Evolutionary conservation across 2,888 invertebrate species (phyloP).

Genomic region (Crematogaster levior): DNA sequence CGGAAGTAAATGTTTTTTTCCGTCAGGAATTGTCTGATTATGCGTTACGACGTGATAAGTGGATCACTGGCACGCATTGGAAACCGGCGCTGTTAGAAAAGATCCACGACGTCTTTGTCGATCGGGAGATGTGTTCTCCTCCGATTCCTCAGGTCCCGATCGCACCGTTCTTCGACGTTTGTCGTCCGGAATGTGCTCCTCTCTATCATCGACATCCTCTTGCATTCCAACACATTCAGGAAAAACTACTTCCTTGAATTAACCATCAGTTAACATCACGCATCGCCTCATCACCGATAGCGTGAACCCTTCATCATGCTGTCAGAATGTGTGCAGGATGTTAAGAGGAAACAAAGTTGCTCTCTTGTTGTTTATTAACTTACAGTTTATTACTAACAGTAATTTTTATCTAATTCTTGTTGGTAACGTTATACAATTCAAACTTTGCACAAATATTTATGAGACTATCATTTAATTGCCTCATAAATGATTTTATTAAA

Average conservation of each 20-base stretch:
- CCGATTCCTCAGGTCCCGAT: too few relatives aligned
- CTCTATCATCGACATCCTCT: background rate
- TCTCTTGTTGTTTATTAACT: too few relatives aligned
- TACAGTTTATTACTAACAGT: too few relatives aligned
- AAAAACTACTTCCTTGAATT: conserved; percentile 30
- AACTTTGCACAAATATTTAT: background rate
- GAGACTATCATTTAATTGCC: background rate
- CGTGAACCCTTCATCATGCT: background rate
- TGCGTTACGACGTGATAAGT: conserved; percentile 39
- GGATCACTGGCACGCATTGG: conserved; percentile 57
- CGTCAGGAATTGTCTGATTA: conserved; percentile 6
- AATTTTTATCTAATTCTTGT: background rate
- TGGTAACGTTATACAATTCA: background rate
- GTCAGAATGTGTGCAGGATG: conserved; percentile 19
- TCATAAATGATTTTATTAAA: too few relatives aligned
- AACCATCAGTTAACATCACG: conserved; percentile 17
- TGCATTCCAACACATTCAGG: background rate
- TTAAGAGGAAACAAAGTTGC: background rate
- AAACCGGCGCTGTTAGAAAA: conserved; percentile 4
- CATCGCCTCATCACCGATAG: background rate
- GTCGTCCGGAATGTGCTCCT: background rate
- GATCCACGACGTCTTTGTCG: conserved; percentile 20
- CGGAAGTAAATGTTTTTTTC: background rate
- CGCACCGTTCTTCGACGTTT: background rate
- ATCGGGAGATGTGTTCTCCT: too few relatives aligned